These are phyloP conservation scores for Aphodius sticticus DNA, from an alignment of 2,888 invertebrate genomes.

Conservation along the genomic window DNA sequence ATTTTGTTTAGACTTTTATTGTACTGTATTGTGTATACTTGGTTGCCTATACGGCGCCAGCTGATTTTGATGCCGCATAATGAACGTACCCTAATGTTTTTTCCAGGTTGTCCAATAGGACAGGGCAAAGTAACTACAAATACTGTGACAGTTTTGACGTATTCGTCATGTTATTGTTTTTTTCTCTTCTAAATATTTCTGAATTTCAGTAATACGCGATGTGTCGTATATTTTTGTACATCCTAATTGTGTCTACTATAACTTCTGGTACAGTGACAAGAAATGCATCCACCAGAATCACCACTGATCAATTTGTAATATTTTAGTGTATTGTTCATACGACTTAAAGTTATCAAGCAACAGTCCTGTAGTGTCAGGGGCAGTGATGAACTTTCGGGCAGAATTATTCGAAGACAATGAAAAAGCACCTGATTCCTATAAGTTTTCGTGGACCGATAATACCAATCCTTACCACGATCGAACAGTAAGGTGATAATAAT, in stretches of 20 bases:
- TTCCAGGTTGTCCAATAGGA: not conserved
- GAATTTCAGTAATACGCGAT: not conserved
- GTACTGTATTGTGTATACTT: too few species aligned
- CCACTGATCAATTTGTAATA: not conserved
- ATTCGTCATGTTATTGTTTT: not conserved
- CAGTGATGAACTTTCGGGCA: conserved; percentile 74
- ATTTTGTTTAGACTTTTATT: too few species aligned
- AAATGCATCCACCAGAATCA: not conserved
- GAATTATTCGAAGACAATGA: conserved; percentile 61
- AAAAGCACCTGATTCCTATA: conserved; percentile 62
- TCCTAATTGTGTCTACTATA: not conserved
- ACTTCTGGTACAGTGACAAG: not conserved
- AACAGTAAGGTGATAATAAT: conserved; percentile 57
- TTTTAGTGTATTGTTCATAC: conserved; percentile 45
- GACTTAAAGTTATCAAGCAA: conserved; percentile 66
- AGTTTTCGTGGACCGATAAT: conserved; percentile 70
- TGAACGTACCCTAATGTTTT: not conserved
- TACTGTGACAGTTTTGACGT: not conserved
- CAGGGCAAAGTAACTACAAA: not conserved
- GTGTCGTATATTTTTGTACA: not conserved
- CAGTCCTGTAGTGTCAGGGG: conserved; percentile 77
- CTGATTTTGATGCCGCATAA: not conserved
- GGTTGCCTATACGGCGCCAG: not conserved
- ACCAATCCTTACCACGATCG: conserved; percentile 62
- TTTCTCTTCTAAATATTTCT: not conserved